Evolutionary conservation across 2,113 vertebrate species (phyloP).

Genomic region (Butastur rufipennis): DNA sequence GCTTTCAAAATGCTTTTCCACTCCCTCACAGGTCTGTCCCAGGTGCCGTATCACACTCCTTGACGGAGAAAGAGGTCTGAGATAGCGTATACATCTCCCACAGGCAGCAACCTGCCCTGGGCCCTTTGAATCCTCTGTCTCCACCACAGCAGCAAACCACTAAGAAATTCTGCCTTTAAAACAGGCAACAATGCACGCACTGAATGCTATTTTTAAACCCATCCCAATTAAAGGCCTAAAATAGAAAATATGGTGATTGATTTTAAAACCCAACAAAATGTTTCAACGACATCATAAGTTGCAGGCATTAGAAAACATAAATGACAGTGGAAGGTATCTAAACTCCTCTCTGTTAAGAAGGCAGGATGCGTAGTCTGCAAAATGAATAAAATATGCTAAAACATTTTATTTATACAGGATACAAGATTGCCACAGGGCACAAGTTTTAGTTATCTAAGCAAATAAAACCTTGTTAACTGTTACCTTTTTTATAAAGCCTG

Average conservation of each 20-base stretch:
- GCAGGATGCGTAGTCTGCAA: neutral
- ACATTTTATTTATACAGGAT: neutral
- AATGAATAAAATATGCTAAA: neutral
- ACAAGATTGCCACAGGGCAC: neutral
- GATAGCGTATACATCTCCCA: neutral
- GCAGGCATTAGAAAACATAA: neutral
- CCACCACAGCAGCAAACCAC: neutral
- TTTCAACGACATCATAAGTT: constrained; percentile 6
- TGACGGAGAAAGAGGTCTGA: neutral
- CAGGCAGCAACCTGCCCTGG: neutral
- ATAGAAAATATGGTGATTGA: neutral
- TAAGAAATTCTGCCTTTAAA: neutral
- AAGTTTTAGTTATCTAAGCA: neutral
- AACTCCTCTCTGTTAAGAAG: neutral
- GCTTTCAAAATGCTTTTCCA: neutral
- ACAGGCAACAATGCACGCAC: neutral
- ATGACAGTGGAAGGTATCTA: neutral
- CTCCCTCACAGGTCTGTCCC: neutral
- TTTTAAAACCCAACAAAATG: neutral
- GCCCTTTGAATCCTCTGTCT: neutral
- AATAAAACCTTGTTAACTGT: neutral
- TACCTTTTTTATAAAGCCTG: neutral
- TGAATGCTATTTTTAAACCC: neutral
- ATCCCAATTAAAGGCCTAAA: neutral
- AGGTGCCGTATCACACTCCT: neutral